Base-by-base conservation (phyloP, 2,113 vertebrate genomes). In the Azemiops feae region DNA sequence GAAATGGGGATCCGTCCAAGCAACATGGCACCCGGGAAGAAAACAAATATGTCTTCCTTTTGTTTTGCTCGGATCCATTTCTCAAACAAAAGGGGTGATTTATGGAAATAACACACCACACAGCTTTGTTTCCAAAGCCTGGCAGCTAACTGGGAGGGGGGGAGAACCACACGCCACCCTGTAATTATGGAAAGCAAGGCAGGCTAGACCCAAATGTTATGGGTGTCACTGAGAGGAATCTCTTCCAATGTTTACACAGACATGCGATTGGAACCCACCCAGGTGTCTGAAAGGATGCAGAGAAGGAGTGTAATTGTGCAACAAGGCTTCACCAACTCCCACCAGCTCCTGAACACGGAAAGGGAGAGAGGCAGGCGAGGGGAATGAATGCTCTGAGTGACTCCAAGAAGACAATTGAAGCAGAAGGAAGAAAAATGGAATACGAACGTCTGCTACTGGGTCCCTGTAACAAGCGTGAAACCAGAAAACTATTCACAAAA, bases 91-190 rank as follows among this genome's bases (percentile, higher is more conserved):
- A 88, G 34, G 6, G 34, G 91, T 12, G 92, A 95, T 95, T 93
- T 90, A 64, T 45, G 1, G 0, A 22, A 6, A 89, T 23, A 3
- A 92, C n/a, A 1, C 3, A 20, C 0, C 27, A 0, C 4, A 18
- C 0, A 0, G 90, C 92, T 94, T 95, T 91, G 20, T 93, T 85
- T 92, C 92, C 39, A 89, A 58, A 91, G 90, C 0, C 1, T 39
- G 93, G 90, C 85, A 94, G 94, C 86, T 96, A 14, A 94, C 93
- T 95, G 95, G 92, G 92, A 23, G 25, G 16, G 52, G 52, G 18
- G 9, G 10, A 30, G n/a, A 9, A 25, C 27, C 2, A 20, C 20
- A 18, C 10, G 0, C n/a, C 91, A 27, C 50, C 14, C 50, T 50
- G 52, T 93, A 91, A 0, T 93, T 91, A 91, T 87, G 91, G 91